Base-by-base conservation (phyloP, 1,140 invertebrate genomes). In the Samia ricini region DNA sequence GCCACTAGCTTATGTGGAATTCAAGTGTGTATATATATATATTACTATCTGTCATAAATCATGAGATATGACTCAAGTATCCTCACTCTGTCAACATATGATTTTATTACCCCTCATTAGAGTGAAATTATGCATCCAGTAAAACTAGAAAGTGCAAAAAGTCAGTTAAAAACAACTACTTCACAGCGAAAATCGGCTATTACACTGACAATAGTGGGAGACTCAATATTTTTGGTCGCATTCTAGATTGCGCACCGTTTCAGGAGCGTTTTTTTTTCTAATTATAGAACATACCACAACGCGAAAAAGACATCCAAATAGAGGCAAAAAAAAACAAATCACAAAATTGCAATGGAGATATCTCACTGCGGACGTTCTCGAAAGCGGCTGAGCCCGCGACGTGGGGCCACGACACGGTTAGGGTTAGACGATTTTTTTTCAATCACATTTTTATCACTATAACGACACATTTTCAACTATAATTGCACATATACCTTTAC, bases 351-450 rank as follows among this genome's bases (percentile, higher is more conserved):
- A 75, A 76, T 76, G 75, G 77, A 69, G 70, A 79, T 81, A 81
- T 76, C 69, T 76, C 74, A 83, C 74, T 84, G 77, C 76, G 79
- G 86, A 83, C 82, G 72, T 88, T 86, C 83, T 86, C 83, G 84
- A 86, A 87, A 85, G 77, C 81, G 75, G 75, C 77, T 76, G 72
- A 83, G 74, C 71, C 81, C 81, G 80, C 82, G 81, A 86, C 86
- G 86, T 89, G 86, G 81, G 86, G 84, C 86, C 86, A 84, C 86
- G 86, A 86, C 82, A 84, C 83, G 82, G 79, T 85, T 85, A 80
- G 86, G 85, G 84, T 89, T 89, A 87, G 84, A 83, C 77, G 75
- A 81, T 79, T 81, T 64, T 42, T n/a, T 59, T 78, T 81, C 76
- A 77, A 84, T 83, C 86, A 86, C 86, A 83, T 86, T 83, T 80